Conservation (phyloP, 2,797 vertebrate species). For the Coendou prehensilis region DNA sequence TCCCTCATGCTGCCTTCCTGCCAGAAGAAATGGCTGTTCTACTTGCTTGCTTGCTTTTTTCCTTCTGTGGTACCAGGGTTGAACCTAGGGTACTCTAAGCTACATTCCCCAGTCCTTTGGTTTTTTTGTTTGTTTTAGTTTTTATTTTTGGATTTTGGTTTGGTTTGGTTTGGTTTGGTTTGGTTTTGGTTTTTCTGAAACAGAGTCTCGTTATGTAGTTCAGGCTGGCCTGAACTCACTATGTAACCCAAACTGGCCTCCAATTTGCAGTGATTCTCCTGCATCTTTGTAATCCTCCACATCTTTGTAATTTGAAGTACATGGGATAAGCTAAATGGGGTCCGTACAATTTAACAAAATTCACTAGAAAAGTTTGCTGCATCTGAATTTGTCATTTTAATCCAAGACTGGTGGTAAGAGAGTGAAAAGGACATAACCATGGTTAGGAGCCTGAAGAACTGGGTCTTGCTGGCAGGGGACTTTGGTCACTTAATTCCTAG, state of each 20-base stretch:
- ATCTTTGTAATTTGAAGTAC: background rate
- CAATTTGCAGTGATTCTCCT: background rate
- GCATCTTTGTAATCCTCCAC: background rate
- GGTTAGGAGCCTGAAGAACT: background rate
- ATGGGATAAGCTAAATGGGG: background rate
- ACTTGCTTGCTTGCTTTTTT: background rate
- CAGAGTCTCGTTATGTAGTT: background rate
- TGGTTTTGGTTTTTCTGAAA: background rate
- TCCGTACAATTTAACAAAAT: background rate
- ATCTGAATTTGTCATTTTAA: background rate
- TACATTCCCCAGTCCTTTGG: background rate
- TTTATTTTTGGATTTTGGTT: background rate
- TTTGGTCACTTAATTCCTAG: background rate
- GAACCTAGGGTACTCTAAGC: background rate
- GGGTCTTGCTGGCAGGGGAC: background rate
- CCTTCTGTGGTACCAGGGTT: background rate
- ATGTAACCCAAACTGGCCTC: background rate
- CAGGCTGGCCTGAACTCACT: background rate
- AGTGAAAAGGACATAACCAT: background rate
- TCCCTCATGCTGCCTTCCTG: background rate
- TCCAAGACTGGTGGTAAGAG: background rate
- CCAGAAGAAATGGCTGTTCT: background rate
- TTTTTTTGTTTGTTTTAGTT: background rate
- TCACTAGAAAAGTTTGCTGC: background rate
- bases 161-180: background rate